Evolutionary conservation across 2,888 invertebrate species (phyloP).

Genomic region (Dendrolimus houi): DNA sequence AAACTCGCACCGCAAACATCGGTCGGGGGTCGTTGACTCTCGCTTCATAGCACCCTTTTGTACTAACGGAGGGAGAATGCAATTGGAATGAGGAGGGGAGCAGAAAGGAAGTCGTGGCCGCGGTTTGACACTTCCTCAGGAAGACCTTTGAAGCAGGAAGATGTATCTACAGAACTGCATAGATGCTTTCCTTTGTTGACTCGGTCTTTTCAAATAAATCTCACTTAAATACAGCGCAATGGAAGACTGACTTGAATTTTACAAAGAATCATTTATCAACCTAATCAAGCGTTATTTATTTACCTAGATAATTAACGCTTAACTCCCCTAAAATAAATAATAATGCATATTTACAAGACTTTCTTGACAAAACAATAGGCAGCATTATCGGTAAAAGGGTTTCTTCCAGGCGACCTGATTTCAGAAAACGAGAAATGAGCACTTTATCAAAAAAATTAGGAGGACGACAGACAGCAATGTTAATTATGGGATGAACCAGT

Average conservation of each 20-base stretch:
- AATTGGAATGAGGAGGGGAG: constrained; percentile 30
- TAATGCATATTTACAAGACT: no score
- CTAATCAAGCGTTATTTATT: no score
- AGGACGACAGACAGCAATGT: not conserved
- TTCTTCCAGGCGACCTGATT: not conserved
- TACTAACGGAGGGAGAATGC: constrained; percentile 25
- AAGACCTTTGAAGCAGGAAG: constrained; percentile 67
- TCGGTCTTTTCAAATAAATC: not conserved
- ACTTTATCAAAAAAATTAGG: not conserved
- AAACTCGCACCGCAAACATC: constrained; percentile 65
- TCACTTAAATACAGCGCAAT: no score
- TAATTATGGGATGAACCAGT: not conserved
- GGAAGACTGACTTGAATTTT: no score
- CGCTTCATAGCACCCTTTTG: constrained; percentile 39
- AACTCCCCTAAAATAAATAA: no score
- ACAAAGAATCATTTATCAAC: no score
- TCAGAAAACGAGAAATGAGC: not conserved
- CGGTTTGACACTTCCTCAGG: constrained; percentile 74
- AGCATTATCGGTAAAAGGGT: not conserved
- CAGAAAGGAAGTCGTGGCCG: constrained; percentile 58
- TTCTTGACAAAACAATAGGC: no score
- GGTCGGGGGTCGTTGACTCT: constrained; percentile 53
- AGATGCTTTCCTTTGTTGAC: not conserved
- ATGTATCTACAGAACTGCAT: constrained; percentile 20
- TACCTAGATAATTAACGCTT: no score